Evolutionary conservation across 2,113 vertebrate species (phyloP), one percentile per base, ranked within the genome.

Genomic region (Coregonus clupeaformis): DNA sequence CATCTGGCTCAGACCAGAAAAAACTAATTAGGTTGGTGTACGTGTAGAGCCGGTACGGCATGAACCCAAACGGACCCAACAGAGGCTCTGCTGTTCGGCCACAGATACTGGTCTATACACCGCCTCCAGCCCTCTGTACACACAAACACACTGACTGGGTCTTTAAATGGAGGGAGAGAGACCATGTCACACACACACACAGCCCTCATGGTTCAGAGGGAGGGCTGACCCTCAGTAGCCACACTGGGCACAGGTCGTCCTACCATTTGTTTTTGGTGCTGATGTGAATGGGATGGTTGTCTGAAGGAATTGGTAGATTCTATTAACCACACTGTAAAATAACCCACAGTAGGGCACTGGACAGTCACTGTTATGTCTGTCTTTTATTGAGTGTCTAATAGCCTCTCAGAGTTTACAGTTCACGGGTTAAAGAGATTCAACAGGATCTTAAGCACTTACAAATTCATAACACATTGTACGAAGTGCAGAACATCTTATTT

Each of bases 41-140:
- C 57, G 36, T 74, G 57, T 16, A 36, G 76, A 60, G 57, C 77
- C 68, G 77, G 77, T 47, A 77, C 72, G 12, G 36, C 84, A 60
- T 24, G 12, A 68, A 70, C 47, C 55, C 32, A 64, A 75, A 77
- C 14, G 52, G 74, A 64, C 47, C 68, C 75, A 78, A 84, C 80
- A 82, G 77, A 87, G 80, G 57, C 68, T 77, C 73, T 25, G 72
- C 83, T 87, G 84, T 85, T 83, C 71, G 18, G 55, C 67, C 70
- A 69, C 52, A 52, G 70, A 66, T 80, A 68, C 52, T 62, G 24
- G 24, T 22, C 20, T 62, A 25, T 62, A 14, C n/a, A 32, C 74
- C 66, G 11, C 76, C 71, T 68, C 75, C 49, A 13, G 49, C 65
- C 76, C 76, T 83, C 75, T 42, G 62, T 84, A 90, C 89, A 84